phyloP scores from a whole-genome alignment of 2,113 vertebrate species.

The Lycaon pictus region DNA sequence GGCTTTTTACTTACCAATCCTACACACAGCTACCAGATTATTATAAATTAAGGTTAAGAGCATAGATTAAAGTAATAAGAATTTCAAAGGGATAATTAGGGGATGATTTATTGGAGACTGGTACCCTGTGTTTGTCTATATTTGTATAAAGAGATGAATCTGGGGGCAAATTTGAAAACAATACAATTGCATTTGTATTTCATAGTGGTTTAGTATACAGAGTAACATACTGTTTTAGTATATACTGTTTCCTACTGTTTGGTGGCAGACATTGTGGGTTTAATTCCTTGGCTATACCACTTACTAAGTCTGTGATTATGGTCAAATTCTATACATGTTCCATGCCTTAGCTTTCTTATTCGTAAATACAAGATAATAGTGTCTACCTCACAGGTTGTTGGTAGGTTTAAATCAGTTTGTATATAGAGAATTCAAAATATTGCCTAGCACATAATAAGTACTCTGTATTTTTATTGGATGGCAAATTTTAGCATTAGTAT shows the following conservation, averaged over 20 bases:
- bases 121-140: neutral
- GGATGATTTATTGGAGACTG: neutral
- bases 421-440: neutral
- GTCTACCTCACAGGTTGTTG: neutral
- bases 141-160: neutral
- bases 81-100: neutral
- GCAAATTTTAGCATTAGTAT: neutral
- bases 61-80: neutral
- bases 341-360: neutral
- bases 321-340: neutral
- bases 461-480: neutral
- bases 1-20: neutral
- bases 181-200: neutral
- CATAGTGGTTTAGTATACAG: neutral
- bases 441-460: neutral
- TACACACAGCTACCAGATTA: neutral
- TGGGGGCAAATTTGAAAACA: neutral
- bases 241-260: neutral
- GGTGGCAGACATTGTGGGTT: neutral
- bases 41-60: neutral
- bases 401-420: neutral
- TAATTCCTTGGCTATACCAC: neutral
- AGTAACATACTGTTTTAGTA: neutral
- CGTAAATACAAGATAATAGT: neutral
- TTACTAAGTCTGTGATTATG: neutral